Evolutionary conservation across 2,888 invertebrate genomes (phyloP).

Genomic region (Orthosia gothica): DNA sequence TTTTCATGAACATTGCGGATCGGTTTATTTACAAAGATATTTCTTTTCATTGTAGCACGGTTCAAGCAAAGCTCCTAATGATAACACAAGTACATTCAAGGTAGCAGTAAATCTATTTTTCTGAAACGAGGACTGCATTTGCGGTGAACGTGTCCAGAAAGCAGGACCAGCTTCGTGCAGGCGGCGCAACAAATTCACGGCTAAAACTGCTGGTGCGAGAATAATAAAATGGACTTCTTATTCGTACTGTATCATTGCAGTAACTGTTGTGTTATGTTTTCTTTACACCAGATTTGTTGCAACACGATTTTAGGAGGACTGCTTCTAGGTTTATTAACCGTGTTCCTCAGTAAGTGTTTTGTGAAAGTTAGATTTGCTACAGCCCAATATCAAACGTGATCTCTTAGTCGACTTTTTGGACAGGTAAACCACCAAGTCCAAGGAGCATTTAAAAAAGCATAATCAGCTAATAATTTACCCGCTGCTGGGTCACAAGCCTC

Average conservation of each 20-base stretch:
- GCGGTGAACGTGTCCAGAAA: slow-evolving; percentile 69
- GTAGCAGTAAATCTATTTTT: slow-evolving; percentile 61
- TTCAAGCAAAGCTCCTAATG: slow-evolving; percentile 22
- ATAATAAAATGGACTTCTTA: slow-evolving; percentile 37
- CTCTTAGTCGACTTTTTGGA: too few relatives aligned
- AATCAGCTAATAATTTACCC: too few relatives aligned
- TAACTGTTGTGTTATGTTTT: not conserved
- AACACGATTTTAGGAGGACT: not conserved
- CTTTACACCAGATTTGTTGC: not conserved
- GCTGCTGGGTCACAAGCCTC: too few relatives aligned
- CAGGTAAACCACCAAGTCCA: too few relatives aligned
- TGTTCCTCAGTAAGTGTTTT: too few relatives aligned
- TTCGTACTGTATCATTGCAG: slow-evolving; percentile 10
- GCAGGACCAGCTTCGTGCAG: slow-evolving; percentile 23
- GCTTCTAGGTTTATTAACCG: not conserved
- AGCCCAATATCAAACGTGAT: too few relatives aligned
- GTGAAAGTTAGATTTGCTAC: too few relatives aligned
- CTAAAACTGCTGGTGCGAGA: slow-evolving; percentile 34
- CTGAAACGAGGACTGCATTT: slow-evolving; percentile 67
- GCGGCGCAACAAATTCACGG: slow-evolving; percentile 41
- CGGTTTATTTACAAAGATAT: too few relatives aligned
- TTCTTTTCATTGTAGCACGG: not conserved
- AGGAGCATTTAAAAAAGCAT: too few relatives aligned
- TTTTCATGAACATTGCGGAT: too few relatives aligned
- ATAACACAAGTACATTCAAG: slow-evolving; percentile 48